Evolutionary conservation across 2,113 vertebrate genomes (phyloP).

Genomic region (Siniperca chuatsi): DNA sequence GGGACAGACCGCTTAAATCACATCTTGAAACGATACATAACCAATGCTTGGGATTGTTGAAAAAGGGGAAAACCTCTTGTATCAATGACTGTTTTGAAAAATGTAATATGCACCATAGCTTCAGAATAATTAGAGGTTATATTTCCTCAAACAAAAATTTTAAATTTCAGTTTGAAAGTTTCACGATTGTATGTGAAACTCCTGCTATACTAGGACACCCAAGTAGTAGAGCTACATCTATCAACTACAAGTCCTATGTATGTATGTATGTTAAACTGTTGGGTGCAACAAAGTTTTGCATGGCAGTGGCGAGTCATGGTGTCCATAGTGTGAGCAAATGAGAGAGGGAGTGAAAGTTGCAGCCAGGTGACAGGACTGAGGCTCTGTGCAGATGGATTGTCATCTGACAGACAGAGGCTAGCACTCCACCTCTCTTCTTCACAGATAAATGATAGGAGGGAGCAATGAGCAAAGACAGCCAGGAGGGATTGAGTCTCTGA

Average conservation of each 20-base stretch:
- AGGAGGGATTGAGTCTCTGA: constrained; percentile 64
- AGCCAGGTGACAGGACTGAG: constrained; percentile 40
- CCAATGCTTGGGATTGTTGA: too few relatives aligned
- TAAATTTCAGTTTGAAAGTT: neutral
- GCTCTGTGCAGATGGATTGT: constrained; percentile 61
- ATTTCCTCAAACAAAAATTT: constrained; percentile 4
- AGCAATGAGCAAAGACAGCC: constrained; percentile 71
- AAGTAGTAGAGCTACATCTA: neutral
- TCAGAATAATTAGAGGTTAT: neutral
- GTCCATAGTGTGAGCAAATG: constrained; percentile 37
- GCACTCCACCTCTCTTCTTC: constrained; percentile 52
- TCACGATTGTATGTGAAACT: neutral
- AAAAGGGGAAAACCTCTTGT: too few relatives aligned
- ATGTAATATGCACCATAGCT: neutral
- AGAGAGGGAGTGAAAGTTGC: constrained; percentile 16
- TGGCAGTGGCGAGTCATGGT: neutral
- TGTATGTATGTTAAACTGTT: constrained; percentile 2
- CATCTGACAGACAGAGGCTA: constrained; percentile 56
- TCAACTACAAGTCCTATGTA: neutral
- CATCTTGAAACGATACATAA: neutral
- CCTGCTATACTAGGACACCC: neutral
- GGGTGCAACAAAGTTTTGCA: neutral
- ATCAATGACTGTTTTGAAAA: too few relatives aligned
- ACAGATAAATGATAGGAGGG: constrained; percentile 77
- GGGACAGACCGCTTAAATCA: neutral